Conservation (phyloP, 2,888 invertebrate species). For the Agrotis segetum region DNA sequence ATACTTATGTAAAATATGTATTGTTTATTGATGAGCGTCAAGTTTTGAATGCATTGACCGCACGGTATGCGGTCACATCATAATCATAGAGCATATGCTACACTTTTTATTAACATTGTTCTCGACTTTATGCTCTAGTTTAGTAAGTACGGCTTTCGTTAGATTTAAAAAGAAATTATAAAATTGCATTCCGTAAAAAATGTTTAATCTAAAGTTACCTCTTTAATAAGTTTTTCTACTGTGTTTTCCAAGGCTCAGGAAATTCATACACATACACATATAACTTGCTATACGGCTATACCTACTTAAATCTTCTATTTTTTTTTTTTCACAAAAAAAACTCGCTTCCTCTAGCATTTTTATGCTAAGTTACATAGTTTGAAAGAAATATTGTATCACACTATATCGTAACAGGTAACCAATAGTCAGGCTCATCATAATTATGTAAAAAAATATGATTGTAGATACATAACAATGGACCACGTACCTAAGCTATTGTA, state of each 20-base stretch:
- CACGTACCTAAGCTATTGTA: slow-evolving; percentile 16
- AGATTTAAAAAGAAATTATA: too few species aligned
- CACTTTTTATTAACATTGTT: background rate
- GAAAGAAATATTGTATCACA: background rate
- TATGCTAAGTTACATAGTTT: too few species aligned
- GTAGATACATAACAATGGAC: slow-evolving; percentile 17
- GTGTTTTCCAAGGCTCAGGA: too few species aligned
- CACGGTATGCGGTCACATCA: slow-evolving; percentile 25
- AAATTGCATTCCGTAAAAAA: too few species aligned
- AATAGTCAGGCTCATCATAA: background rate
- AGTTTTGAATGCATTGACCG: slow-evolving; percentile 32
- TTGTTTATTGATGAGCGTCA: slow-evolving; percentile 23
- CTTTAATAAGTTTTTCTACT: too few species aligned
- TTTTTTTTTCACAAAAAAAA: too few species aligned
- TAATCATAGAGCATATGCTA: slow-evolving; percentile 12
- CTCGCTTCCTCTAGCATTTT: too few species aligned
- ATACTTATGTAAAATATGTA: slow-evolving; percentile 8
- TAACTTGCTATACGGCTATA: too few species aligned
- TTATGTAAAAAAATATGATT: slow-evolving; percentile 1
- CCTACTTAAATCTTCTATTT: too few species aligned
- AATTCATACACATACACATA: too few species aligned
- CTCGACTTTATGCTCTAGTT: background rate
- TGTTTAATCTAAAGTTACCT: too few species aligned
- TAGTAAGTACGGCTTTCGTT: background rate
- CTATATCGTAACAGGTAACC: background rate